Percentiles rank a stretch among this genome's conserved stretches.
These are phyloP conservation scores for Troides helena DNA, from an alignment of 2,888 invertebrate genomes.

Conservation along the genomic window DNA sequence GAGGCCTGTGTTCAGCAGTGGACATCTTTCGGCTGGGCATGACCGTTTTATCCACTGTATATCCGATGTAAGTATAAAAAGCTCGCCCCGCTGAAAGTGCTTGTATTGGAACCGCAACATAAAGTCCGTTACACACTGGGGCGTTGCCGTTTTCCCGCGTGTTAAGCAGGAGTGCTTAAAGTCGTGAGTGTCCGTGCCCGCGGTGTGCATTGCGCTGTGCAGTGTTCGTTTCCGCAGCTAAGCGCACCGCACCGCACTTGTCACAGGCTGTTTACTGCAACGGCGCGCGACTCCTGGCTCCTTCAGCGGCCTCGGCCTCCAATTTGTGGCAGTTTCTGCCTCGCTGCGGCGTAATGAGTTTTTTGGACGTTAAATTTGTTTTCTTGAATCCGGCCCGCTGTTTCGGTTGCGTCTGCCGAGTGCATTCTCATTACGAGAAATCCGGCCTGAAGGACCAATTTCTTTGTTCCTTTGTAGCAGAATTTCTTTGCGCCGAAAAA, in stretches of 20 bases:
- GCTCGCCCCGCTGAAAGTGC: neutral
- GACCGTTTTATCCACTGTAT: no score
- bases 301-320: constrained; percentile 38
- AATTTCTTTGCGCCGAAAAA: no score
- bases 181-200: constrained; percentile 3
- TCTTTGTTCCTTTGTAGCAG: neutral
- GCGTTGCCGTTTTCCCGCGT: neutral
- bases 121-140: neutral
- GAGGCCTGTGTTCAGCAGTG: no score
- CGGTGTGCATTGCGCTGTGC: constrained; percentile 17
- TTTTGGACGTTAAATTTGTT: constrained; percentile 44
- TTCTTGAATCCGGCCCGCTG: constrained; percentile 33
- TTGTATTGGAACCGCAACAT: neutral
- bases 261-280: constrained; percentile 43
- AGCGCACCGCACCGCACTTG: constrained; percentile 35
- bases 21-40: no score
- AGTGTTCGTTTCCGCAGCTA: constrained; percentile 23
- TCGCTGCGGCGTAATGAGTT: constrained; percentile 43
- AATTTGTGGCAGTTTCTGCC: constrained; percentile 43
- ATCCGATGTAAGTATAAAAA: neutral
- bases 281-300: constrained; percentile 34
- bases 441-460: constrained; percentile 26
- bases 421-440: constrained; percentile 27
- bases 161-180: constrained; percentile 12
- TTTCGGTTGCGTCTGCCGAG: constrained; percentile 31